A percentile compares a stretch with the other conserved stretches of the same genome.
Conservation (phyloP, 2,797 vertebrate species). For the Falco biarmicus region DNA sequence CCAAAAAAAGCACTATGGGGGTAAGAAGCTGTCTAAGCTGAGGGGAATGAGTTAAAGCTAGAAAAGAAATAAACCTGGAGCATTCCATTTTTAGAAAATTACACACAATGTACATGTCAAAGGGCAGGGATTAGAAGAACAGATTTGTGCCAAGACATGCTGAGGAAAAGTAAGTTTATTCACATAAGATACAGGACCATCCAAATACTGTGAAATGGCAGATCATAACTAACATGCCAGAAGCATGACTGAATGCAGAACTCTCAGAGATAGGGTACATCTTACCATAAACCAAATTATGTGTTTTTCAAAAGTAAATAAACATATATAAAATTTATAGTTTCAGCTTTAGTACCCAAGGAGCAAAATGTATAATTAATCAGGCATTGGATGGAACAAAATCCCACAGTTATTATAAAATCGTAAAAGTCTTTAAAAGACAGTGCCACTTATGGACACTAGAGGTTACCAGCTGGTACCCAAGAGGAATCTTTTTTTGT, state of each 20-base stretch:
- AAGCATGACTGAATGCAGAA: not conserved
- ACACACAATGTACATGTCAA: not conserved
- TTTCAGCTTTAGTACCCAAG: not conserved
- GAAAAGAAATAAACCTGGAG: not conserved
- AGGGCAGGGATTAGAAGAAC: not conserved
- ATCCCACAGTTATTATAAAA: slow-evolving; percentile 20
- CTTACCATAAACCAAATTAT: not conserved
- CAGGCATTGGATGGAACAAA: slow-evolving; percentile 14
- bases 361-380: not conserved
- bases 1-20: not conserved
- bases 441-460: not conserved
- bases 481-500: not conserved
- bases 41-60: not conserved
- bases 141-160: not conserved
- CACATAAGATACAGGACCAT: not conserved
- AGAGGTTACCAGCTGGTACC: not conserved
- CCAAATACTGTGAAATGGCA: not conserved
- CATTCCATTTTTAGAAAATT: not conserved
- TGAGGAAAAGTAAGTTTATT: not conserved
- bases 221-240: not conserved
- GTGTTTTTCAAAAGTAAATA: slow-evolving; percentile 30
- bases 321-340: slow-evolving; percentile 14
- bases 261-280: not conserved
- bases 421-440: not conserved
- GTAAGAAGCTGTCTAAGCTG: not conserved